Evolutionary conservation across 35 echinoderm and acorn worm genomes (phyloP), one percentile per base, ranked within the genome.

Genomic region (Holothuria glaberrima): DNA sequence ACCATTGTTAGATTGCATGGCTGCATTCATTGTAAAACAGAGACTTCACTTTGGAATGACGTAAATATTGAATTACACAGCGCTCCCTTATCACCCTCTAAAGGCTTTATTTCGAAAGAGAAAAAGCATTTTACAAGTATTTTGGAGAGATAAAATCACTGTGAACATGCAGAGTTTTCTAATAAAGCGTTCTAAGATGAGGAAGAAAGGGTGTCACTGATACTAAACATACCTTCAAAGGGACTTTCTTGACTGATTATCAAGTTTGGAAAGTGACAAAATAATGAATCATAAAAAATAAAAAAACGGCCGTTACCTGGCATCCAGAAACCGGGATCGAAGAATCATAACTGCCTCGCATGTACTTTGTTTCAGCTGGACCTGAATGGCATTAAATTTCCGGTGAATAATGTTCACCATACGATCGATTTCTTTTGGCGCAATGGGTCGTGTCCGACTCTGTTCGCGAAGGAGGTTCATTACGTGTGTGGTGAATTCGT

Each of bases 311-410:
- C 12, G 88, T 83, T 89, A 99, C 97, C 97, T 99, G 63, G 97
- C 97, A 86, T 99, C 97, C 41, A 99, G 90, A 88, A 99, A 99
- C 70, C 97, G 75, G 45, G 97, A 99, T 33, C 97, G 78, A 18
- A 99, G 93, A 13, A 99, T 99, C 97, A 99, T 99, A 65, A 99
- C 97, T 10, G 97, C 97, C 64, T 99, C 97, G 46, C 97, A 99
- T 19, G 97, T 99, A 74, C 97, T 99, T 78, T 99, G 97, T 74
- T 99, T 99, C 30, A 99, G 91, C 78, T 99, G 97, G 22, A 99
- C 93, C 91, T 99, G 97, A 88, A 99, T 99, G 62, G 97, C 97
- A 63, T 99, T 99, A 82, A 99, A 99, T 88, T 99, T 99, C 79
- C 97, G 78, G 91, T 99, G 97, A 60, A 99, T 99, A 66, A 99